Conservation (phyloP, 1,140 invertebrate genomes). For the Melipona quadrifasciata region DNA sequence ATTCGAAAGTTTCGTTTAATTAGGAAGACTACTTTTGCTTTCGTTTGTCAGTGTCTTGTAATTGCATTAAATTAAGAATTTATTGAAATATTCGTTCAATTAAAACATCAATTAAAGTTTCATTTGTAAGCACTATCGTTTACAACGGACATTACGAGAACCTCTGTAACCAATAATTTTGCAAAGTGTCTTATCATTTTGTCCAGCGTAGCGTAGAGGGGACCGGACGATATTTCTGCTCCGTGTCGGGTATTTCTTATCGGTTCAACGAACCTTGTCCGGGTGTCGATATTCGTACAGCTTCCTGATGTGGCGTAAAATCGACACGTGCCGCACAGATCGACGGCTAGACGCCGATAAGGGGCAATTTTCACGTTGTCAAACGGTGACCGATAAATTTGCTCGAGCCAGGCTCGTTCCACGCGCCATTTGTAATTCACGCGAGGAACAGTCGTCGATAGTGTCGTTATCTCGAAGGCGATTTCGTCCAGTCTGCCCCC, state of each 20-base stretch:
- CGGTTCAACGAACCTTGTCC: conserved; percentile 23
- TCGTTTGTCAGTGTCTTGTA: too few relatives aligned
- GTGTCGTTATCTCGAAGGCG: conserved; percentile 31
- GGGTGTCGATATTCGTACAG: conserved; percentile 10
- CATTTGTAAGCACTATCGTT: too few relatives aligned
- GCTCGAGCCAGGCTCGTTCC: conserved; percentile 7
- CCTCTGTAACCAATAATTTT: too few relatives aligned
- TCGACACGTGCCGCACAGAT: conserved; percentile 20
- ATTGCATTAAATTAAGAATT: too few relatives aligned
- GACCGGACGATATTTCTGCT: background rate
- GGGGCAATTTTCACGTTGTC: conserved; percentile 41
- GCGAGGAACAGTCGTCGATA: conserved; percentile 3
- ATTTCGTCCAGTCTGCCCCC: conserved; percentile 27
- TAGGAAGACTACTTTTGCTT: too few relatives aligned
- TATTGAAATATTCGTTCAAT: too few relatives aligned
- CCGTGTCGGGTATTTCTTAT: conserved; percentile 21
- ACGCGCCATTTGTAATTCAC: conserved; percentile 15
- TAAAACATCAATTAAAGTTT: too few relatives aligned
- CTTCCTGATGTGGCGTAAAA: conserved; percentile 18
- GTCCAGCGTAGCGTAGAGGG: background rate
- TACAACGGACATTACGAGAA: too few relatives aligned
- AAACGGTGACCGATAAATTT: conserved; percentile 37
- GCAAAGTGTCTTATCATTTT: too few relatives aligned
- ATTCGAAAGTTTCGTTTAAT: too few relatives aligned
- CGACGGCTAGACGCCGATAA: conserved; percentile 40